Conservation (phyloP, 2,113 vertebrate genomes). For the Silurus glanis region DNA sequence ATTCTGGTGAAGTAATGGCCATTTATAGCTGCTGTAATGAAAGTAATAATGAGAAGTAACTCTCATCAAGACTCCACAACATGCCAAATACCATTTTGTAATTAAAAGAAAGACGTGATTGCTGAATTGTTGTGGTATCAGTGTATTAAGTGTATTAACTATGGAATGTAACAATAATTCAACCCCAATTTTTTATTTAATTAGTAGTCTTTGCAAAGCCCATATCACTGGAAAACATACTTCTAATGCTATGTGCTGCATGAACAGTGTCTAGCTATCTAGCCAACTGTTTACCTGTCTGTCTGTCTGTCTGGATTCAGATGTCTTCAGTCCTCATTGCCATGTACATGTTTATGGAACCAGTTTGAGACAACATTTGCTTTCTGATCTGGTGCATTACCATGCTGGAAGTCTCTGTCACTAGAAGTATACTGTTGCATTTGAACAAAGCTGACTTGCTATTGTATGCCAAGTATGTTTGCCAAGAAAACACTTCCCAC, state of each 20-base stretch:
- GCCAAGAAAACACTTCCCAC: not conserved
- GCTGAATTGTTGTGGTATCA: not conserved
- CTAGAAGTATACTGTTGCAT: not conserved
- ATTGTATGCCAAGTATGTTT: not conserved
- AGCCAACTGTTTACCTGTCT: not conserved
- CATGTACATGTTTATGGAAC: not conserved
- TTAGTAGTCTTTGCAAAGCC: not conserved
- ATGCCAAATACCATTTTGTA: not conserved
- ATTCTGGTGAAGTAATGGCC: accelerated
- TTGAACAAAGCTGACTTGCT: not conserved
- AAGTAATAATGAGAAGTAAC: not conserved
- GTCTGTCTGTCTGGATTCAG: not conserved
- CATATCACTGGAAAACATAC: not conserved
- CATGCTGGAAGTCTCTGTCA: not conserved
- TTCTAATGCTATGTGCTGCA: too few relatives aligned
- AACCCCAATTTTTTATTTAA: too few relatives aligned
- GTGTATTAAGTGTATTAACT: not conserved
- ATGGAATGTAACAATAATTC: not conserved
- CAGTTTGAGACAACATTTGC: not conserved
- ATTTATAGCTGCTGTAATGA: not conserved
- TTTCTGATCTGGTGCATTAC: not conserved
- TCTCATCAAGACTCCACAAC: not conserved
- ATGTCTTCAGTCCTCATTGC: not conserved
- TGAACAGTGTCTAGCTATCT: not conserved
- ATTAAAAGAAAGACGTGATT: not conserved